A percentile compares a stretch with the other conserved stretches of the same genome.
phyloP scores from a whole-genome alignment of 2,888 invertebrate genomes.

The Venusia cambrica region DNA sequence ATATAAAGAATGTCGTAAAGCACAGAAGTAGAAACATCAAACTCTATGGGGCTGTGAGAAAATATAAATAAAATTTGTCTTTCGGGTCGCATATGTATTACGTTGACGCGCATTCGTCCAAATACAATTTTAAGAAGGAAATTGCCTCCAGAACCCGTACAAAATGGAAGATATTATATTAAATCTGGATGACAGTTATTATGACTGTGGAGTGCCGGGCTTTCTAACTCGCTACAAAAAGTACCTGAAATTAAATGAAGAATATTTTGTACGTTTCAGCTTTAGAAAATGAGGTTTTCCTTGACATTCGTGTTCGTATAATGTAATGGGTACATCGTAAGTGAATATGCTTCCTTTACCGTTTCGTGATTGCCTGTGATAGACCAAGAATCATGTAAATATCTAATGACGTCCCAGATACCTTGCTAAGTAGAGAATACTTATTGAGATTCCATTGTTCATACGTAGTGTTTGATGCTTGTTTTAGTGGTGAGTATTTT shows the following conservation, averaged over 20 bases:
- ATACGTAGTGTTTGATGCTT: too few species aligned
- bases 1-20: constrained; percentile 61
- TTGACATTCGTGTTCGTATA: constrained; percentile 14
- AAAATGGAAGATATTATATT: constrained; percentile 75
- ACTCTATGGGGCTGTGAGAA: constrained; percentile 43
- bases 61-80: constrained; percentile 72
- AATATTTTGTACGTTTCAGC: constrained; percentile 54
- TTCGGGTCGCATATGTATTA: constrained; percentile 69
- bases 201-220: constrained; percentile 58
- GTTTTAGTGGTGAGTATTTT: too few species aligned
- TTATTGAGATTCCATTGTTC: too few species aligned
- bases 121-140: constrained; percentile 77
- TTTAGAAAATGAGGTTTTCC: constrained; percentile 33
- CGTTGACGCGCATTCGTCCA: constrained; percentile 70
- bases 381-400: too few species aligned
- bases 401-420: too few species aligned
- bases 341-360: too few species aligned
- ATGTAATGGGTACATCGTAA: constrained; percentile 21
- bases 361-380: too few species aligned
- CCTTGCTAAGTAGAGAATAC: too few species aligned
- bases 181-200: constrained; percentile 78
- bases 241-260: constrained; percentile 52
- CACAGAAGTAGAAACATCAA: constrained; percentile 38
- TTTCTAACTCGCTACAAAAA: constrained; percentile 49
- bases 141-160: constrained; percentile 69